phyloP scores from a whole-genome alignment of 2,888 invertebrate genomes.

The Muschampia plurimacula region DNA sequence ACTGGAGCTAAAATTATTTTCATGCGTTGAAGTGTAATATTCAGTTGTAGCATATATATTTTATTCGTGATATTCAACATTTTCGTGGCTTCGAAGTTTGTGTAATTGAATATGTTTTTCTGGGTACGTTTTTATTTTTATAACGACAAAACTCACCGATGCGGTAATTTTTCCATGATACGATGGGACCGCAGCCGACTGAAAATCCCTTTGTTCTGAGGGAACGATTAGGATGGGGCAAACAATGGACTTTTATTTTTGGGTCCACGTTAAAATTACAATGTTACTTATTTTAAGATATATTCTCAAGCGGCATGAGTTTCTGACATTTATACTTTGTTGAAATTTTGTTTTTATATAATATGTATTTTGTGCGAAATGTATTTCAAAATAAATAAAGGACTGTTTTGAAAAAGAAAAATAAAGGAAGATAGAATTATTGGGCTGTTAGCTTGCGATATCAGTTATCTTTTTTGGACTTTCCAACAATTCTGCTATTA shows the following conservation, averaged over 20 bases:
- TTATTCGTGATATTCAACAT: too few relatives aligned
- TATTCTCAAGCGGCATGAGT: neutral
- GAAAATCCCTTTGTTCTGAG: slow-evolving; percentile 19
- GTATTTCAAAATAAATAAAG: neutral
- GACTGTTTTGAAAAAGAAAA: neutral
- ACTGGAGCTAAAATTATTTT: neutral
- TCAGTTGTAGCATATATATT: too few relatives aligned
- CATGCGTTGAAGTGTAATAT: neutral
- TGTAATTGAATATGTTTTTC: too few relatives aligned
- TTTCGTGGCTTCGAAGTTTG: too few relatives aligned
- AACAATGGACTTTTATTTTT: neutral
- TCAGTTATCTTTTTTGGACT: too few relatives aligned
- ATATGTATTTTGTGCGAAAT: too few relatives aligned
- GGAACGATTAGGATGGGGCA: slow-evolving; percentile 1
- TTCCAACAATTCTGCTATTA: too few relatives aligned
- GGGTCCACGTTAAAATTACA: neutral
- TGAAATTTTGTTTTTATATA: too few relatives aligned
- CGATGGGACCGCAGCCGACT: slow-evolving; percentile 9
- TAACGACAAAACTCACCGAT: slow-evolving; percentile 14
- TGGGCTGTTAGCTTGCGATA: too few relatives aligned
- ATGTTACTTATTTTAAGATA: neutral
- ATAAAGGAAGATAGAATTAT: neutral
- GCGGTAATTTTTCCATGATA: slow-evolving; percentile 7
- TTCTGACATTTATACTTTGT: neutral
- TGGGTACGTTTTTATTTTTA: neutral